Evolutionary conservation across 2,113 vertebrate species (phyloP).

Genomic region (Poecile atricapillus): DNA sequence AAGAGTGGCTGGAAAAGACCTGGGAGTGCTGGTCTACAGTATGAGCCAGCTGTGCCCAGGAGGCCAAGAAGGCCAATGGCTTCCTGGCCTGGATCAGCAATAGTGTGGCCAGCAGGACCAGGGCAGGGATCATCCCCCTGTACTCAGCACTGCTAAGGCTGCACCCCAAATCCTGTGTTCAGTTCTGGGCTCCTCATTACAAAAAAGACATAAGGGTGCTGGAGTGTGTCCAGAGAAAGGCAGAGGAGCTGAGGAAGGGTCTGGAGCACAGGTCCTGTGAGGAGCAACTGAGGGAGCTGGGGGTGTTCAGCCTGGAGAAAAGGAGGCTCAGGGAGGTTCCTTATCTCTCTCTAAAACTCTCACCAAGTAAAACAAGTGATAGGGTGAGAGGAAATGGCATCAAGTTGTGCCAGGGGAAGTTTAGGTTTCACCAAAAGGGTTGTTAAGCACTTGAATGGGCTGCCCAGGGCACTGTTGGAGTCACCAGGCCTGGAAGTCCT

Average conservation of each 20-base stretch:
- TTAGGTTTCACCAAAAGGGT: not conserved
- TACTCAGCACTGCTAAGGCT: not conserved
- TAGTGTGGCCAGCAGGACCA: not conserved
- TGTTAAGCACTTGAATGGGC: not conserved
- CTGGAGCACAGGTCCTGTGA: not conserved
- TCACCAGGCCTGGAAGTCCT: not conserved
- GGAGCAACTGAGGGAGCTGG: not conserved
- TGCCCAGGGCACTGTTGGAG: not conserved
- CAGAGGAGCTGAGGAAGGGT: not conserved
- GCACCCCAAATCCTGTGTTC: not conserved
- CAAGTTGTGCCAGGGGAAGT: not conserved
- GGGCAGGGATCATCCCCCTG: rapidly evolving
- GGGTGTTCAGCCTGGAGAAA: not conserved
- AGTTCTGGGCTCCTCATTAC: not conserved
- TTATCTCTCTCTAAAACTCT: not conserved
- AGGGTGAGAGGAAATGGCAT: not conserved
- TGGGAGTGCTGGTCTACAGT: not conserved
- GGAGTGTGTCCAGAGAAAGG: not conserved
- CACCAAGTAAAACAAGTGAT: not conserved
- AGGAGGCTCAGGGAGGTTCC: not conserved
- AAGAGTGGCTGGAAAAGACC: not conserved
- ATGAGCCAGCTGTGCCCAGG: not conserved
- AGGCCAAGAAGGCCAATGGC: too few relatives aligned
- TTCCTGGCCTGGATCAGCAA: not conserved
- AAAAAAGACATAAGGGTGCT: rapidly evolving